Conservation (phyloP, 2,888 invertebrate species). For the Drosophila peninsularis region DNA sequence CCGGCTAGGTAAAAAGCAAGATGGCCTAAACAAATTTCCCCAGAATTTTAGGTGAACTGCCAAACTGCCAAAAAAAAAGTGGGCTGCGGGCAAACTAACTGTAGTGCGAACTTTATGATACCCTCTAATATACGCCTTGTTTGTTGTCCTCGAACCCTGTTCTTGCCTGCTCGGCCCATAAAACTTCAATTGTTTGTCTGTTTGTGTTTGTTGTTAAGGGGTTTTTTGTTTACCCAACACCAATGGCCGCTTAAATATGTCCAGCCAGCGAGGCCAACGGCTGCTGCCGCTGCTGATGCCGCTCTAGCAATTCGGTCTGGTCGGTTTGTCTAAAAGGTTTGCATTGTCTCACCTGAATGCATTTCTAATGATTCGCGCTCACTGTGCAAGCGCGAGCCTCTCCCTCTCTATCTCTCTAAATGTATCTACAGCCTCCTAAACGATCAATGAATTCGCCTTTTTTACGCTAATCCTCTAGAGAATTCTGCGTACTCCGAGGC, state of each 20-base stretch:
- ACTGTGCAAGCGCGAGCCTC: conserved; percentile 11
- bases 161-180: conserved; percentile 34
- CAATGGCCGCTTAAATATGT: conserved; percentile 3
- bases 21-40: conserved; percentile 46
- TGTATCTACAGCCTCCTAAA: conserved; percentile 25
- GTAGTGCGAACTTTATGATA: conserved; percentile 70
- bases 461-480: conserved; percentile 22
- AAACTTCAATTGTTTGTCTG: conserved; percentile 60
- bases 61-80: conserved; percentile 35
- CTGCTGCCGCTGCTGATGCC: conserved; percentile 4
- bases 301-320: conserved; percentile 36
- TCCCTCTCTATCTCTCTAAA: background rate
- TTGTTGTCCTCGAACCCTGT: conserved; percentile 56
- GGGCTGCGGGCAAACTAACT: conserved; percentile 64
- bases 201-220: conserved; percentile 75
- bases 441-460: conserved; percentile 70
- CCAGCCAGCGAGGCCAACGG: conserved; percentile 45
- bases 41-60: conserved; percentile 53
- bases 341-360: conserved; percentile 66
- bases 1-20: conserved; percentile 28
- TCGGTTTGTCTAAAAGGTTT: conserved; percentile 37
- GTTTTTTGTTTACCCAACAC: conserved; percentile 73
- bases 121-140: conserved; percentile 45
- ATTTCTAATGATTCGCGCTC: conserved; percentile 62
- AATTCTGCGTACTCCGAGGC: conserved; percentile 4